Conservation (phyloP, 1,140 invertebrate species). For the Drosophila gunungcola region DNA sequence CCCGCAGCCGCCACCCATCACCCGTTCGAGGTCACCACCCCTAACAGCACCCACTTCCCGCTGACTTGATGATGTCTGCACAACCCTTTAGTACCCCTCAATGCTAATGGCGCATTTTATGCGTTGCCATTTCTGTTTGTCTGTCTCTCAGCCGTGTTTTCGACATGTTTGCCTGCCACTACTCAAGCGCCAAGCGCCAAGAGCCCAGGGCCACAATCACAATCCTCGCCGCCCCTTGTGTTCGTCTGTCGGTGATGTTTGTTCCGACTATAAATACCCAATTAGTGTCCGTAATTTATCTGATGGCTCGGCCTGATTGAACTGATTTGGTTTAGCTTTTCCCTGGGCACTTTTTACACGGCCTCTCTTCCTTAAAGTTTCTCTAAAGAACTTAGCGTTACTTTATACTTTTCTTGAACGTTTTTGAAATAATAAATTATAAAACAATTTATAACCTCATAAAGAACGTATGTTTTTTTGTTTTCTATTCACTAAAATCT, state of each 20-base stretch:
- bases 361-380: neutral
- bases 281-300: constrained; percentile 76
- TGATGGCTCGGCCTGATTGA: constrained; percentile 65
- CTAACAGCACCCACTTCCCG: neutral
- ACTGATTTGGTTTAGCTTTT: constrained; percentile 25
- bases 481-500: too few relatives aligned
- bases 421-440: too few relatives aligned
- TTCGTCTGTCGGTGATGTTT: constrained; percentile 53
- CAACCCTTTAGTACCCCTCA: constrained; percentile 60
- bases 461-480: too few relatives aligned
- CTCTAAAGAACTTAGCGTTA: too few relatives aligned
- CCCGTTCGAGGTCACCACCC: constrained; percentile 26
- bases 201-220: constrained; percentile 4
- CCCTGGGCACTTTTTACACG: neutral
- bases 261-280: constrained; percentile 72
- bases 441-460: too few relatives aligned
- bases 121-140: constrained; percentile 69
- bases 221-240: constrained; percentile 28
- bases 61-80: constrained; percentile 47
- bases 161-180: constrained; percentile 66
- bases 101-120: constrained; percentile 78
- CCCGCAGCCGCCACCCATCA: neutral
- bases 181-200: constrained; percentile 34
- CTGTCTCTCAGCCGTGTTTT: constrained; percentile 55
- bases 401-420: neutral